Evolutionary conservation across 2,888 invertebrate species (phyloP), one percentile per base, ranked within the genome.

Genomic region (Pseudeuparius sepicola): DNA sequence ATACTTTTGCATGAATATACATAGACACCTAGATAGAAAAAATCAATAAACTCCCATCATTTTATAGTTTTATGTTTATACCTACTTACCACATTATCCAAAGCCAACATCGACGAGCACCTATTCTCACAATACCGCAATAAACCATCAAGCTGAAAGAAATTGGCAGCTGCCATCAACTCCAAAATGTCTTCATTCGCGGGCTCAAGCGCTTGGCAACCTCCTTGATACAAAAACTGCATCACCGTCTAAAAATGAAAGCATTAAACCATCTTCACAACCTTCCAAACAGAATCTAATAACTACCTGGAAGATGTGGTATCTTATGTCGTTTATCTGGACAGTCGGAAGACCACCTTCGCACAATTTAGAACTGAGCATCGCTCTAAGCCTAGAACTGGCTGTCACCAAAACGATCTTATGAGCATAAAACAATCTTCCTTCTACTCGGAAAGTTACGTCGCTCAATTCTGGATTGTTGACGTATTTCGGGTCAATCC

Each of bases 1-100:
- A 89, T 11, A 89, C 87, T 78, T 89, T 89, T 28, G 89, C 89
- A 58, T 90, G 89, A 52, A 89, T 89, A 54, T 90, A 92, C 69
- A 90, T 85, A 11, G 88, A 86, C n/a, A n/a, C n/a, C n/a, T n/a
- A n/a, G n/a, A n/a, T n/a, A n/a, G n/a, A n/a, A n/a, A n/a, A n/a
- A n/a, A n/a, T n/a, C n/a, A n/a, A n/a, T n/a, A n/a, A n/a, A n/a
- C n/a, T n/a, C n/a, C n/a, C n/a, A n/a, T n/a, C n/a, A n/a, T n/a
- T n/a, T n/a, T n/a, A n/a, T n/a, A n/a, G n/a, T n/a, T n/a, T n/a
- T n/a, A n/a, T n/a, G n/a, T n/a, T n/a, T n/a, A n/a, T n/a, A n/a
- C n/a, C n/a, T n/a, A n/a, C n/a, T n/a, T 29, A 89, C 88, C 28
- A 89, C 82, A 57, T 89, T 90, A 54, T 89, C 87, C 41, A 87